Conservation (phyloP, 2,888 invertebrate genomes). For the Andrena minutula region DNA sequence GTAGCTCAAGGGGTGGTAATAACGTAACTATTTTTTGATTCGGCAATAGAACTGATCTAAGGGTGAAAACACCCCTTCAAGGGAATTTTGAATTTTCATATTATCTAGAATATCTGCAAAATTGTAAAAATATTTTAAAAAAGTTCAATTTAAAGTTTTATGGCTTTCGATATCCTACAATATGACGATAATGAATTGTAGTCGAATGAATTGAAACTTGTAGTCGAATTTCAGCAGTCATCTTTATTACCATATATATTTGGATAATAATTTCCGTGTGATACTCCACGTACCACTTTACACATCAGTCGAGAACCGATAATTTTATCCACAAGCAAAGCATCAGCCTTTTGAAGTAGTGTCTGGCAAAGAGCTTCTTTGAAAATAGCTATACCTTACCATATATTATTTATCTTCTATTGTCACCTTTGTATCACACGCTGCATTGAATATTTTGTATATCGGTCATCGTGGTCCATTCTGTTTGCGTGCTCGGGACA, state of each 20-base stretch:
- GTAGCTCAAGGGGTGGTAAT: no score
- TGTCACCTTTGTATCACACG: conserved; percentile 14
- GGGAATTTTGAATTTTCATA: no score
- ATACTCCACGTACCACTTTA: background rate
- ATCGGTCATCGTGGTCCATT: conserved; percentile 7
- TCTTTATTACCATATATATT: background rate
- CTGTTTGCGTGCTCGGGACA: background rate
- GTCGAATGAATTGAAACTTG: no score
- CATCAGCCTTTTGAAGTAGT: background rate
- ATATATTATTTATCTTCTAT: conserved; percentile 12
- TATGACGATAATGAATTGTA: no score
- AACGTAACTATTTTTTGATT: no score
- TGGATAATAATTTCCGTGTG: background rate
- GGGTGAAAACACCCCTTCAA: no score
- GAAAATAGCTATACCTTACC: conserved; percentile 6
- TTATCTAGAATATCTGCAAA: no score
- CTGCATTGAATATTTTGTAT: conserved; percentile 8
- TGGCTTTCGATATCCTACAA: no score
- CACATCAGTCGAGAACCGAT: background rate
- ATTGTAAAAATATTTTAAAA: no score
- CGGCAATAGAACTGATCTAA: no score
- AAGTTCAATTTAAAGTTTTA: no score
- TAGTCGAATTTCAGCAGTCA: no score
- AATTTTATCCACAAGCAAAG: background rate
- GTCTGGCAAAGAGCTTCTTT: background rate